Percentiles rank a stretch among this genome's conserved stretches.
Conservation (phyloP, 2,113 vertebrate species). For the Oryzias woworae region DNA sequence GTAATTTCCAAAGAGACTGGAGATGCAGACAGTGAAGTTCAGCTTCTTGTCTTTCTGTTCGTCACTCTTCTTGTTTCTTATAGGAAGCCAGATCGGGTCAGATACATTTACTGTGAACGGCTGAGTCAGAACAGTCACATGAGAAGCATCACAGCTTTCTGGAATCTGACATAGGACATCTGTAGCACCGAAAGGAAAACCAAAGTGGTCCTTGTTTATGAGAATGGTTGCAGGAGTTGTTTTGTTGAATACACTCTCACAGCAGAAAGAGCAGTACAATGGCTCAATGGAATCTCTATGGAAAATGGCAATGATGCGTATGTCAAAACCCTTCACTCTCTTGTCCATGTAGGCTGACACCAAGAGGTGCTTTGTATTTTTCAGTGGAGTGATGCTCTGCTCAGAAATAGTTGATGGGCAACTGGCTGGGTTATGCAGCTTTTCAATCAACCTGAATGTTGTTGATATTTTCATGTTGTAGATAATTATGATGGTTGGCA, state of each 20-base stretch:
- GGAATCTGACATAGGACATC: slow-evolving; percentile 60
- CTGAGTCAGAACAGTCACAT: slow-evolving; percentile 35
- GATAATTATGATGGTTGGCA: background rate
- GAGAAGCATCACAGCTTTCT: slow-evolving; percentile 11
- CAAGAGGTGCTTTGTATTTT: slow-evolving; percentile 70
- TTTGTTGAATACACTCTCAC: background rate
- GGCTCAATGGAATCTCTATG: slow-evolving; percentile 65
- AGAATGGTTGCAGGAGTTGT: slow-evolving; percentile 3
- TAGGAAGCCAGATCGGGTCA: slow-evolving; percentile 40
- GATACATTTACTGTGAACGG: accelerated
- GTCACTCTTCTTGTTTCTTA: slow-evolving; percentile 69
- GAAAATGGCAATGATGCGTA: slow-evolving; percentile 76
- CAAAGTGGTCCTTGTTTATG: slow-evolving; percentile 71
- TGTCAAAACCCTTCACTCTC: slow-evolving; percentile 49
- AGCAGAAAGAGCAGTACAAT: slow-evolving; percentile 77
- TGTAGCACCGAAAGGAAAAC: slow-evolving; percentile 71
- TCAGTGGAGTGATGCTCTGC: slow-evolving; percentile 62
- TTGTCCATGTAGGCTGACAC: slow-evolving; percentile 76
- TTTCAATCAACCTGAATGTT: accelerated
- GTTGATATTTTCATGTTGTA: accelerated
- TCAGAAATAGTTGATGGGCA: background rate
- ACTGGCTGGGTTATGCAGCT: accelerated
- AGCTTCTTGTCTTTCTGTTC: too few relatives aligned
- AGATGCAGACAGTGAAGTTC: too few relatives aligned
- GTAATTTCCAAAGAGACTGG: too few relatives aligned